Evolutionary conservation across 1,140 invertebrate genomes (phyloP), one percentile per base, ranked within the genome.

Genomic region (Ceratitis capitata): DNA sequence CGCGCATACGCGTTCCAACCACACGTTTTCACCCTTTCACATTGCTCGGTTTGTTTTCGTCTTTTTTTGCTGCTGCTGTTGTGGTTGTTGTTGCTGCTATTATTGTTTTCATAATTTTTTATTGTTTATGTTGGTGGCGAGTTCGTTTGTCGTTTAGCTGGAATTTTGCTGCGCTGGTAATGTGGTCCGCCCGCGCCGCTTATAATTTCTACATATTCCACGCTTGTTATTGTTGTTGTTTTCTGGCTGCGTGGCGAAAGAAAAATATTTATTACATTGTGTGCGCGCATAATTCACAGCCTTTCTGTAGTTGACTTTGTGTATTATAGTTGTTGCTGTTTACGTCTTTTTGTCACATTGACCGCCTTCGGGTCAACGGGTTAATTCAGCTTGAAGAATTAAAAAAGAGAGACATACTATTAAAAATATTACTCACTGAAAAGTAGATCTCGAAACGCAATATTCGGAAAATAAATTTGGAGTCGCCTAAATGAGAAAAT

Each of bases 181-280:
- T 39, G 69, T 78, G 69, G 39, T 23, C 69, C 69, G 69, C 69
- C 69, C 69, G 69, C 69, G 23, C 35, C 69, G 69, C 69, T 78
- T 69, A 16, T 14, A 35, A 35, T 35, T 69, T 32, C 23, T 78
- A 14, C 23, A 39, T 23, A 29, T 9, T n/a, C 12, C 23, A 9
- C 23, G 6, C 51, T 56, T 56, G 35, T 45, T 39, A n/a, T 78
- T 61, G 5, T 61, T 29, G 23, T 61, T 69, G 35, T 29, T 69
- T 29, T 69, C 16, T 78, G 69, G 23, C 39, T 78, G 39, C 69
- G 87, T 89, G 89, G 89, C 89, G 88, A 90, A 89, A 89, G 88
- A 88, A 90, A 88, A 90, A 90, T 89, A 90, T 90, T 90, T 90
- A 90, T 90, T 90, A 88, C 90, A 89, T 89, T 90, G 89, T 90